These are phyloP conservation scores for Metaphire vulgaris DNA, from an alignment of 1,140 invertebrate genomes.

Conservation along the genomic window DNA sequence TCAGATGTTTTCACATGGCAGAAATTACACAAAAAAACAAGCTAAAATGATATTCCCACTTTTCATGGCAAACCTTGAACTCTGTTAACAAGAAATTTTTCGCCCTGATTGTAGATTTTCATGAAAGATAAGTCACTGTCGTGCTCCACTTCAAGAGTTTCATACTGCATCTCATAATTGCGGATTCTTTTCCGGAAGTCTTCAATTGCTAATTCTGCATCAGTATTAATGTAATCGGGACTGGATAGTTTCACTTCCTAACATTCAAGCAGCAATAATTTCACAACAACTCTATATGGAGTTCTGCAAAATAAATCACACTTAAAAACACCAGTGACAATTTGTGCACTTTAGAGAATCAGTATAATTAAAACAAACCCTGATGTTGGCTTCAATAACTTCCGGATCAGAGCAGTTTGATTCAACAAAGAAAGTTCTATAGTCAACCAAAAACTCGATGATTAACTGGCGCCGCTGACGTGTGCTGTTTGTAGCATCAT, in stretches of 20 bases:
- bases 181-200: constrained; percentile 92
- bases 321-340: no score
- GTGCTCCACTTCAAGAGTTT: constrained; percentile 73
- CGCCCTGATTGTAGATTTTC: constrained; percentile 91
- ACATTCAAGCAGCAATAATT: no score
- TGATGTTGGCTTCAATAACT: constrained; percentile 95
- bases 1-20: no score
- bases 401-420: constrained; percentile 90
- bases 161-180: constrained; percentile 88
- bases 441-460: constrained; percentile 62
- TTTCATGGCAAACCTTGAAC: no score
- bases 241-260: constrained; percentile 97
- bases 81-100: constrained; percentile 56
- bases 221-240: constrained; percentile 79
- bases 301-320: no score
- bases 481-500: constrained; percentile 95
- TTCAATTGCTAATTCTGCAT: constrained; percentile 77
- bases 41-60: no score
- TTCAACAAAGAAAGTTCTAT: constrained; percentile 92
- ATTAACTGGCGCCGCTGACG: constrained; percentile 76
- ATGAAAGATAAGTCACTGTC: constrained; percentile 70
- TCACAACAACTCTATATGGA: no score
- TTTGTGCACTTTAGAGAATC: no score
- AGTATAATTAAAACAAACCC: no score
- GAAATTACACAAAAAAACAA: no score